phyloP scores from a whole-genome alignment of 2,797 vertebrate genomes.

The Gallinago solitaria region DNA sequence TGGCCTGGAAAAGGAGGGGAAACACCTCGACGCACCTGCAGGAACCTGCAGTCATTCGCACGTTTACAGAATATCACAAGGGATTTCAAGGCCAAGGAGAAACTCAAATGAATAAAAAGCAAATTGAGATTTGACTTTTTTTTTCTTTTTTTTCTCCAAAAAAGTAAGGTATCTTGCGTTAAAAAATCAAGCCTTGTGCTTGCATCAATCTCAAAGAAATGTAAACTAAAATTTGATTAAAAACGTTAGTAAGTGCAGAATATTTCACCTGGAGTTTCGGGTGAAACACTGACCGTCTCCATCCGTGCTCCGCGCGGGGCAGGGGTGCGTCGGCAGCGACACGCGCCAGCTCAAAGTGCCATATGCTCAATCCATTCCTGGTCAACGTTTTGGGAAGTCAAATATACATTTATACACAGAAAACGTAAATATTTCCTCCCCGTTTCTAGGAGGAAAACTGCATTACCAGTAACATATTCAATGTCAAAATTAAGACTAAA shows the following conservation, averaged over 20 bases:
- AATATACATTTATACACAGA: slow-evolving; percentile 86
- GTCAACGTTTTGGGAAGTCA: slow-evolving; percentile 84
- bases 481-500: slow-evolving; percentile 80
- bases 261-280: slow-evolving; percentile 81
- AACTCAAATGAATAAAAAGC: slow-evolving; percentile 81
- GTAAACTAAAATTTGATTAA: slow-evolving; percentile 86
- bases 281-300: slow-evolving; percentile 80
- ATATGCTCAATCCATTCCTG: slow-evolving; percentile 83
- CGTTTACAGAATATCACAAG: slow-evolving; percentile 84
- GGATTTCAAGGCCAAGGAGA: slow-evolving; percentile 80
- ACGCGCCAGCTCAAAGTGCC: slow-evolving; percentile 82
- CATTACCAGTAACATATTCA: slow-evolving; percentile 79
- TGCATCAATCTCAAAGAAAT: slow-evolving; percentile 89
- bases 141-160: slow-evolving; percentile 77
- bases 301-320: slow-evolving; percentile 78
- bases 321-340: slow-evolving; percentile 76
- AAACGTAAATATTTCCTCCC: slow-evolving; percentile 76
- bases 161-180: slow-evolving; percentile 88
- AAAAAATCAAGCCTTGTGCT: slow-evolving; percentile 96
- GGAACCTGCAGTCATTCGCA: slow-evolving; percentile 81
- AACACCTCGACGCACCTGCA: slow-evolving; percentile 80
- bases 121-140: slow-evolving; percentile 77
- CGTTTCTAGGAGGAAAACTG: slow-evolving; percentile 80
- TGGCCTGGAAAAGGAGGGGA: slow-evolving; percentile 81
- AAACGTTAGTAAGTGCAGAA: slow-evolving; percentile 87